Conservation (phyloP, 2,888 invertebrate genomes). For the Calameuta pallipes region DNA sequence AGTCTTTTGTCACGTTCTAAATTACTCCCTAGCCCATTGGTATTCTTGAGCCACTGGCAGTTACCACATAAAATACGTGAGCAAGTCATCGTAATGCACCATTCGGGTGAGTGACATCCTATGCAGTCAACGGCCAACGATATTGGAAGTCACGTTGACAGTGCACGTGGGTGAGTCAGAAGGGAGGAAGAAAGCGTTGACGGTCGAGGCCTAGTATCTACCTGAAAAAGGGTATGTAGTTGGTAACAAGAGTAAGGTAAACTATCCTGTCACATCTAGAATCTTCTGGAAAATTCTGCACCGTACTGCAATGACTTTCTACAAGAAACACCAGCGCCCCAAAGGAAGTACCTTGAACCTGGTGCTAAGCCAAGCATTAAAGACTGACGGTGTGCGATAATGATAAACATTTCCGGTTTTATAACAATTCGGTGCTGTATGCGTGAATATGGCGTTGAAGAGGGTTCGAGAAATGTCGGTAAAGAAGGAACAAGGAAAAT, state of each 20-base stretch:
- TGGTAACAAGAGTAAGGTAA: neutral
- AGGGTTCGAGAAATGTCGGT: neutral
- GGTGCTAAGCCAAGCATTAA: constrained; percentile 49
- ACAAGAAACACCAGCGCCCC: neutral
- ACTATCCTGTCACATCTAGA: neutral
- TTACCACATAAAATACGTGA: neutral
- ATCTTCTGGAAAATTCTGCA: neutral
- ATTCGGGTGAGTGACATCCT: neutral
- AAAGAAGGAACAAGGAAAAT: neutral
- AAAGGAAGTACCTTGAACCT: constrained; percentile 52
- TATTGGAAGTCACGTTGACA: neutral
- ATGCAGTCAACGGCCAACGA: neutral
- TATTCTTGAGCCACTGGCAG: neutral
- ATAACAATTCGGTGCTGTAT: constrained; percentile 18
- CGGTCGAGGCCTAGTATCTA: neutral
- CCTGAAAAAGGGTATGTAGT: neutral
- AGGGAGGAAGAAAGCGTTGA: constrained; percentile 2
- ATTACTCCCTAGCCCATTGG: neutral
- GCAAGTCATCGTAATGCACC: neutral
- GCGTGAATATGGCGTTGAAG: neutral
- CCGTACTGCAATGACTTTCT: neutral
- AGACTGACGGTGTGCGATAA: constrained; percentile 37
- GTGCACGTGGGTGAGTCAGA: neutral
- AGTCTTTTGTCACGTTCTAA: neutral
- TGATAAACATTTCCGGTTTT: constrained; percentile 45